phyloP scores from a whole-genome alignment of 2,888 invertebrate species.

The Formica aserva region DNA sequence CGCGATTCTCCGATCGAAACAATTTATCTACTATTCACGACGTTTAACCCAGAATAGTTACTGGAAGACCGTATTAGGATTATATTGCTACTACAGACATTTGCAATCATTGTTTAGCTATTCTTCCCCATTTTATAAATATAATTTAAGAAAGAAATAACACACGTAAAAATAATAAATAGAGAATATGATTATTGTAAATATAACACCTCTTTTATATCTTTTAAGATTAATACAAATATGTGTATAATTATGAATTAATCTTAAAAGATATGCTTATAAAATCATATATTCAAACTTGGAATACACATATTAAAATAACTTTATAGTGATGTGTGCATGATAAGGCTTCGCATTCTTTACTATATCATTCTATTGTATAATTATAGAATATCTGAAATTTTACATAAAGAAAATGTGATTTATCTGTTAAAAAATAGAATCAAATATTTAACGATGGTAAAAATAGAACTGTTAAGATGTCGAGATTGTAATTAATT shows the following conservation, averaged over 20 bases:
- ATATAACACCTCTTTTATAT: background rate
- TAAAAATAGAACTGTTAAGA: slow-evolving; percentile 14
- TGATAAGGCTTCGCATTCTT: background rate
- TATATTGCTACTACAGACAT: background rate
- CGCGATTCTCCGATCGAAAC: slow-evolving; percentile 25
- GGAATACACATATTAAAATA: background rate
- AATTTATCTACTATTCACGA: slow-evolving; percentile 37
- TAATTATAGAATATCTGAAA: background rate
- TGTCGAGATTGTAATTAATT: slow-evolving; percentile 65
- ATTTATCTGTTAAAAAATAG: background rate
- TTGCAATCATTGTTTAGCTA: background rate
- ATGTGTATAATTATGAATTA: too few relatives aligned
- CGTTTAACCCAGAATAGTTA: background rate
- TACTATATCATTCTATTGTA: background rate
- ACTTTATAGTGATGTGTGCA: background rate
- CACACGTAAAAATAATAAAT: background rate
- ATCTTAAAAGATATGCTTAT: background rate
- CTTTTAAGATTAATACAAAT: background rate
- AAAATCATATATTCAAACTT: slow-evolving; percentile 16
- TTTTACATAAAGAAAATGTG: background rate
- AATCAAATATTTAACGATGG: background rate
- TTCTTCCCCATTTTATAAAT: background rate
- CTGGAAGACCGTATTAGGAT: background rate
- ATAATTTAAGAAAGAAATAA: background rate
- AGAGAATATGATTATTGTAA: background rate